Evolutionary conservation across 2,888 invertebrate species (phyloP).

Genomic region (Tineola bisselliella): DNA sequence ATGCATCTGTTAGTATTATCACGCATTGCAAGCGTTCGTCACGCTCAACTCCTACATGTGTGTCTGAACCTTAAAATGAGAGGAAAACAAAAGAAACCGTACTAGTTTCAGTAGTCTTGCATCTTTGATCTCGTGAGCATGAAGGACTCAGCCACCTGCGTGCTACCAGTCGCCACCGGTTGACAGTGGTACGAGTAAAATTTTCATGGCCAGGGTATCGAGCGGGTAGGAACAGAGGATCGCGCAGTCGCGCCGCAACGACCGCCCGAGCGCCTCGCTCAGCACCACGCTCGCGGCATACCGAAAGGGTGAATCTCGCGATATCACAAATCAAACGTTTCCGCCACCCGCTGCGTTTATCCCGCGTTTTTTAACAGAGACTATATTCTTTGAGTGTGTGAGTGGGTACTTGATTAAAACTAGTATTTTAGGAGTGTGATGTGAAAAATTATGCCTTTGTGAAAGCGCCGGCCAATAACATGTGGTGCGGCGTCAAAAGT

Average conservation of each 20-base stretch:
- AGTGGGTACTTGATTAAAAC: not conserved
- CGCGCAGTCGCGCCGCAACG: conserved; percentile 48
- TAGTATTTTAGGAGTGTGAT: conserved; percentile 21
- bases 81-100: not conserved
- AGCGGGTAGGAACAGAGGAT: conserved; percentile 38
- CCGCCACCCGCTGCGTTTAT: not conserved
- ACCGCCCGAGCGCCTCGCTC: conserved; percentile 27
- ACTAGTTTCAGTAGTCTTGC: not conserved
- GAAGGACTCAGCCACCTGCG: conserved; percentile 37
- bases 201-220: conserved; percentile 66
- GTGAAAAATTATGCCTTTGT: conserved; percentile 38
- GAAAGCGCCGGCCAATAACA: conserved; percentile 36
- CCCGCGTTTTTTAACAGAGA: conserved; percentile 8
- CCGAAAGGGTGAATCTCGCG: not conserved
- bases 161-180: conserved; percentile 46
- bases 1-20: no score
- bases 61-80: no score
- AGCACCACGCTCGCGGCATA: not conserved
- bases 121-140: conserved; percentile 15
- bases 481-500: conserved; percentile 38
- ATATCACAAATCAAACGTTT: not conserved
- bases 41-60: no score
- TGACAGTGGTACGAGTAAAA: conserved; percentile 60
- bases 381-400: not conserved
- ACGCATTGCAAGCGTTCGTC: no score